Evolutionary conservation across 2,113 vertebrate species (phyloP).

Genomic region (Sigmodon hispidus): DNA sequence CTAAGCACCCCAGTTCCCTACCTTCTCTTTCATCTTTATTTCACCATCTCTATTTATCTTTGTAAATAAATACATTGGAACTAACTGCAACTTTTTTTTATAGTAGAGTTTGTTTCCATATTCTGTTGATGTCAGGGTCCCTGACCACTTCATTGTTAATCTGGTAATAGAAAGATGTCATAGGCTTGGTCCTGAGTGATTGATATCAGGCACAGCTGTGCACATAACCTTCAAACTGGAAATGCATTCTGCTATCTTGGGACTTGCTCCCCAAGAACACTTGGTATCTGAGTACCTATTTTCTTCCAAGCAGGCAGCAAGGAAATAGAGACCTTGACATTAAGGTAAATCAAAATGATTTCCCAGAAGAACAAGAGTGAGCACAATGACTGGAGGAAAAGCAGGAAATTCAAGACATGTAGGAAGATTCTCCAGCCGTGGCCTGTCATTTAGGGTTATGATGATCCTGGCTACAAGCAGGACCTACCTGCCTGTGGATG

Average conservation of each 20-base stretch:
- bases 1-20: neutral
- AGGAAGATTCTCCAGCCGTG: neutral
- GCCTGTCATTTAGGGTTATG: neutral
- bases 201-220: neutral
- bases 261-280: neutral
- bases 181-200: neutral
- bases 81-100: neutral
- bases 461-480: neutral
- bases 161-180: neutral
- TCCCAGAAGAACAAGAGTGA: neutral
- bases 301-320: neutral
- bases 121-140: neutral
- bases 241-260: neutral
- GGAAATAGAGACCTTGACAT: neutral
- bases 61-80: neutral
- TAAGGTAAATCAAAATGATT: neutral
- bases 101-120: neutral
- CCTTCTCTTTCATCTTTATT: neutral
- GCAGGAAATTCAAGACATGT: neutral
- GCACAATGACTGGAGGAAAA: neutral
- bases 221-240: neutral
- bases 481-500: neutral
- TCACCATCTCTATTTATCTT: neutral
- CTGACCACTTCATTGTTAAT: neutral
- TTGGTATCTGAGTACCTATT: neutral